phyloP scores from a whole-genome alignment of 2,888 invertebrate species.

The Coleophora deauratella region DNA sequence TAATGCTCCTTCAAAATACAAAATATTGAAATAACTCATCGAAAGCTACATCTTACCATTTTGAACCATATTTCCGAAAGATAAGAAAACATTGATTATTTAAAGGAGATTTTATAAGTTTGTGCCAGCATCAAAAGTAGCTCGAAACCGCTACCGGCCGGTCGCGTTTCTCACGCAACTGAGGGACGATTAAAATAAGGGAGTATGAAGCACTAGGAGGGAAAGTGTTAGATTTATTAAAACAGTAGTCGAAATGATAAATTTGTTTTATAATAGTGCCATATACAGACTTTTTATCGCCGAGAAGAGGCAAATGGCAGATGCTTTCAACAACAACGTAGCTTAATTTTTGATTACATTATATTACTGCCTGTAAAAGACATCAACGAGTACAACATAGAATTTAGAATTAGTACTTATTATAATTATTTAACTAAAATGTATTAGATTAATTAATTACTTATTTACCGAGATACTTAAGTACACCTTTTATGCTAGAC shows the following conservation, averaged over 20 bases:
- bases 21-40: not conserved
- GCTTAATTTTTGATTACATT: no score
- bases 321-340: no score
- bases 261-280: no score
- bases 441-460: no score
- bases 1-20: conserved; percentile 45
- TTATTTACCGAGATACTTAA: no score
- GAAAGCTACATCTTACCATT: conserved; percentile 16
- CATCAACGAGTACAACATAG: no score
- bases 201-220: conserved; percentile 37
- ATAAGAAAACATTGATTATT: conserved; percentile 12
- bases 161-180: conserved; percentile 71
- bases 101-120: not conserved
- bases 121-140: conserved; percentile 41
- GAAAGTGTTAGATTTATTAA: conserved; percentile 44
- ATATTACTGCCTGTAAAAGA: no score
- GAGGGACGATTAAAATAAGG: conserved; percentile 49
- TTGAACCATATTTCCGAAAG: conserved; percentile 23
- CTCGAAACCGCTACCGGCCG: conserved; percentile 43
- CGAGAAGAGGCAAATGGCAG: no score
- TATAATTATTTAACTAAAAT: no score
- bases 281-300: no score
- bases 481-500: no score
- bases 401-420: no score
- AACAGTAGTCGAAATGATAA: conserved; percentile 30